Conservation (phyloP, 1,140 invertebrate species). For the Geopemphigus sp. region DNA sequence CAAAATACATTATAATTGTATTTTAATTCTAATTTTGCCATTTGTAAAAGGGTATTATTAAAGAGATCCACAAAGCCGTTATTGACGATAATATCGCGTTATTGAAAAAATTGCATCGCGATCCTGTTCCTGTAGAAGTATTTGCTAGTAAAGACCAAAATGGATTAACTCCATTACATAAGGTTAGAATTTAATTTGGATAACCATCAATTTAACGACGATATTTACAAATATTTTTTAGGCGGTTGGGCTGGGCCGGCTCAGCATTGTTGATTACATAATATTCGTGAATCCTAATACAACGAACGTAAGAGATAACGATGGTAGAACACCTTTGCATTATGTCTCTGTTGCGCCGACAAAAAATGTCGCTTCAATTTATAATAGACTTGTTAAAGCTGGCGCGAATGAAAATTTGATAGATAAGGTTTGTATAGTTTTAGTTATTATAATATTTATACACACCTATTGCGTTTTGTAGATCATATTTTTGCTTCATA, state of each 20-base stretch:
- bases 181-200: conserved; percentile 59
- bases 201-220: neutral
- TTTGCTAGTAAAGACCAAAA: conserved; percentile 76
- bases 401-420: conserved; percentile 76
- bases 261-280: conserved; percentile 71
- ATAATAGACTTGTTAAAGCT: conserved; percentile 68
- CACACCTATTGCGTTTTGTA: neutral
- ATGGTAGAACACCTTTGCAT: conserved; percentile 87
- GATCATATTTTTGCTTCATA: neutral
- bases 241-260: conserved; percentile 76
- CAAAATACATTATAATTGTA: neutral
- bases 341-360: conserved; percentile 69
- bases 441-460: neutral
- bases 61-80: conserved; percentile 74
- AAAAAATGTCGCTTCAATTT: conserved; percentile 69
- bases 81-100: conserved; percentile 72
- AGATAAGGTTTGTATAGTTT: conserved; percentile 68
- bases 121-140: conserved; percentile 70
- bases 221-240: conserved; percentile 55
- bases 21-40: neutral
- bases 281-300: conserved; percentile 68
- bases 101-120: conserved; percentile 65
- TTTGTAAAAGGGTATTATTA: conserved; percentile 70
- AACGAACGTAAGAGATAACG: conserved; percentile 68
- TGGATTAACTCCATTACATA: conserved; percentile 77